phyloP scores from a whole-genome alignment of 2,888 invertebrate species.

The Anthophora plumipes region DNA sequence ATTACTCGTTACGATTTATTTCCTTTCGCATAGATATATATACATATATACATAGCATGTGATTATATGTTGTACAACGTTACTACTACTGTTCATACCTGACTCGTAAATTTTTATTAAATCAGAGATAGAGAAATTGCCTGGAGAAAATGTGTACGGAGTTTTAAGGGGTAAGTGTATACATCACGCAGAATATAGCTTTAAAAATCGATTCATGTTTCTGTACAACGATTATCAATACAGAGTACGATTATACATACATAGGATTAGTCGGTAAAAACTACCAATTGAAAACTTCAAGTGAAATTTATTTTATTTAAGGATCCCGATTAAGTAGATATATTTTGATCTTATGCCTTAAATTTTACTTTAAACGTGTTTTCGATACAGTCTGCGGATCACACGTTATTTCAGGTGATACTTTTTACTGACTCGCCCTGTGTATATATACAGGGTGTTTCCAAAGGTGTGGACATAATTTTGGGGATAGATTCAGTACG shows the following conservation, averaged over 20 bases:
- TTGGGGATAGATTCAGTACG: too few relatives aligned
- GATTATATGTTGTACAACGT: constrained; percentile 48
- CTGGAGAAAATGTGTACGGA: constrained; percentile 67
- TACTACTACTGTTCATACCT: constrained; percentile 22
- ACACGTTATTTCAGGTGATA: too few relatives aligned
- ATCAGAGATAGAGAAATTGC: constrained; percentile 55
- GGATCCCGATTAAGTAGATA: too few relatives aligned
- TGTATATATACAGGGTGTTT: too few relatives aligned
- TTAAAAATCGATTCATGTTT: constrained; percentile 32
- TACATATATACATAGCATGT: constrained; percentile 52
- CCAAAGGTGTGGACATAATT: too few relatives aligned
- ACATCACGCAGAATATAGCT: constrained; percentile 62
- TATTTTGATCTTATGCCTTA: too few relatives aligned
- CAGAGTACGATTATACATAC: neutral
- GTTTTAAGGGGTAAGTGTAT: constrained; percentile 73
- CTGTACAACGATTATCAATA: constrained; percentile 18
- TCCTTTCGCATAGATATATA: constrained; percentile 34
- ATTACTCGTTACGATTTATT: constrained; percentile 21
- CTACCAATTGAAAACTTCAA: too few relatives aligned
- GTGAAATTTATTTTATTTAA: too few relatives aligned
- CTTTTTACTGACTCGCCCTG: too few relatives aligned
- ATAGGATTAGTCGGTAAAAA: too few relatives aligned
- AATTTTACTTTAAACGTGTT: too few relatives aligned
- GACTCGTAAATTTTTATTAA: constrained; percentile 38
- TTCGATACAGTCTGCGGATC: too few relatives aligned